These are phyloP conservation scores for Girardinichthys multiradiatus DNA, from an alignment of 2,113 vertebrate species.

Conservation along the genomic window DNA sequence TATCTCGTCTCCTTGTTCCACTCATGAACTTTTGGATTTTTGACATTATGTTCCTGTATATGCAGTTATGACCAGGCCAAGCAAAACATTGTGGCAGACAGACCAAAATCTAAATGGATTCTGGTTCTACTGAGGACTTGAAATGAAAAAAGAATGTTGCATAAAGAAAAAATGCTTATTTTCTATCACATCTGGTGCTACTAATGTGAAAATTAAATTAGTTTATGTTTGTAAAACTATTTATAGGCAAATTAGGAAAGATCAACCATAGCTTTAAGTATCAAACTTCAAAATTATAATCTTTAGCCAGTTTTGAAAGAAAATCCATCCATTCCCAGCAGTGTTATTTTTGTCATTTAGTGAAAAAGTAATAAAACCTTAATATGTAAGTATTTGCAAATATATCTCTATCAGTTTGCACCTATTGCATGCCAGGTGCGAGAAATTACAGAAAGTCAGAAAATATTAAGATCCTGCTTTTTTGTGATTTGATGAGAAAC, in stretches of 20 bases:
- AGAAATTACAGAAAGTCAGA: slow-evolving; percentile 43
- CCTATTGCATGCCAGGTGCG: slow-evolving; percentile 55
- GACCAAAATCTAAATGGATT: slow-evolving; percentile 66
- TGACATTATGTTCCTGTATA: slow-evolving; percentile 52
- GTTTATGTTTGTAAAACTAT: slow-evolving; percentile 14
- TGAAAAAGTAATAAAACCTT: slow-evolving; percentile 42
- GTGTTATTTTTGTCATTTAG: slow-evolving; percentile 42
- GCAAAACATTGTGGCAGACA: slow-evolving; percentile 61
- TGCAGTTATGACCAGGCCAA: slow-evolving; percentile 48
- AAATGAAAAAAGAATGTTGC: slow-evolving; percentile 1
- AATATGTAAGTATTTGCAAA: slow-evolving; percentile 49
- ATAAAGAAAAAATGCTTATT: slow-evolving; percentile 1
- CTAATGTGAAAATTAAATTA: slow-evolving; percentile 8
- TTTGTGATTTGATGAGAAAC: slow-evolving; percentile 39
- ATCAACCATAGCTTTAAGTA: slow-evolving; percentile 26
- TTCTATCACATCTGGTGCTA: neutral
- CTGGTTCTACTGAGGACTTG: slow-evolving; percentile 13
- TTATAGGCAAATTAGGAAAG: slow-evolving; percentile 6
- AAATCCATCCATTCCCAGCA: slow-evolving; percentile 6
- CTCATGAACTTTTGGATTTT: slow-evolving; percentile 62
- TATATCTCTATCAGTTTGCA: slow-evolving; percentile 51
- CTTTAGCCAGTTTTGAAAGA: slow-evolving; percentile 9
- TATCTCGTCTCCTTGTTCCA: slow-evolving; percentile 37
- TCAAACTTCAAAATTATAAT: slow-evolving; percentile 19
- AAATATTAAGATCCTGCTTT: slow-evolving; percentile 33